A percentile compares a stretch with the other conserved stretches of the same genome.
Conservation (phyloP, 2,797 vertebrate species). For the Hylomyscus alleni region DNA sequence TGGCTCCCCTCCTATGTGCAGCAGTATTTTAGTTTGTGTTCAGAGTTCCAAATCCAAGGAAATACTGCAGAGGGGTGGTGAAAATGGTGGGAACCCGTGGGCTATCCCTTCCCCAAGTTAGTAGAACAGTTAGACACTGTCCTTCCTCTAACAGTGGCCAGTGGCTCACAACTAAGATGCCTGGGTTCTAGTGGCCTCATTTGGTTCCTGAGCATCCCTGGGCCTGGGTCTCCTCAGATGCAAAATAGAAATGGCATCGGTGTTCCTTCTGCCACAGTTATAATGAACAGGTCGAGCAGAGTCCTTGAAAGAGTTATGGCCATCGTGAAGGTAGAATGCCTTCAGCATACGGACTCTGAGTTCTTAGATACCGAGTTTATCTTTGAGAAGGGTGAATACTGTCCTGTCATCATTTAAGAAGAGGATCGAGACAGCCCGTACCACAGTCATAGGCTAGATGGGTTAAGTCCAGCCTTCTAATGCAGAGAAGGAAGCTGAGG, state of each 20-base stretch:
- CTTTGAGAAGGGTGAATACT: neutral
- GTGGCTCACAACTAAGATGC: neutral
- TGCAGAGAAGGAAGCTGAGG: neutral
- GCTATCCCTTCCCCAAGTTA: neutral
- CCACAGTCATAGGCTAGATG: neutral
- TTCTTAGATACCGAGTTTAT: neutral
- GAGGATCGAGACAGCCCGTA: neutral
- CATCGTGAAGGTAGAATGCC: too few relatives aligned
- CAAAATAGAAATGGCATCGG: neutral
- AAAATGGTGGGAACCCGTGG: too few relatives aligned
- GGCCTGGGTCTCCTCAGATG: neutral
- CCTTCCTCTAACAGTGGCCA: neutral
- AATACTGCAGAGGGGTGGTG: neutral
- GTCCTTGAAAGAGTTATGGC: neutral
- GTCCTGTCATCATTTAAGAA: neutral
- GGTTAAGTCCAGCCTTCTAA: neutral
- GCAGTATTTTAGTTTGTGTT: neutral
- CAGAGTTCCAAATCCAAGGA: neutral
- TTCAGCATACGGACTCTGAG: rapidly evolving
- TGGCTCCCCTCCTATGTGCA: neutral
- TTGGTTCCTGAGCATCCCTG: neutral
- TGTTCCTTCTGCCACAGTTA: neutral
- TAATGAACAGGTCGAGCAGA: neutral
- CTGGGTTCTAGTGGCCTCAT: neutral
- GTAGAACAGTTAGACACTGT: neutral